Evolutionary conservation across 1,140 invertebrate species (phyloP).

Genomic region (Cardiocondyla obscurior): DNA sequence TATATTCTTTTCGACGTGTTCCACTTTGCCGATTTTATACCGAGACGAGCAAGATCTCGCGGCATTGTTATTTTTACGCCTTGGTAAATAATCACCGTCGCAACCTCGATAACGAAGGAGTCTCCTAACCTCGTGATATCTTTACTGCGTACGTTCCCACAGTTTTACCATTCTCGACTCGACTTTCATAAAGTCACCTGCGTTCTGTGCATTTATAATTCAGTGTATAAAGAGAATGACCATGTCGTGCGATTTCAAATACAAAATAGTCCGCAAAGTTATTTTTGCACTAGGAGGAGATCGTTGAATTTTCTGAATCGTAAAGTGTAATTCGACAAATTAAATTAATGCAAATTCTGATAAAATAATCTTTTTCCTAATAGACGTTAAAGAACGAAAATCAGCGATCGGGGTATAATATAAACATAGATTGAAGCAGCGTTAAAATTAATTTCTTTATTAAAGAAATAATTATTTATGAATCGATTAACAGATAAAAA

Average conservation of each 20-base stretch:
- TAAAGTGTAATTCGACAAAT: too few relatives aligned
- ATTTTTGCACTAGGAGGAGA: background rate
- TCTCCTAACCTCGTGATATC: constrained; percentile 39
- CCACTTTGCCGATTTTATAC: background rate
- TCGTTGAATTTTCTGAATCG: too few relatives aligned
- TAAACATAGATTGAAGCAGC: too few relatives aligned
- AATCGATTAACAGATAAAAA: background rate
- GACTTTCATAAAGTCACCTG: constrained; percentile 1
- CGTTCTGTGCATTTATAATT: constrained; percentile 19
- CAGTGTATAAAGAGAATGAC: background rate
- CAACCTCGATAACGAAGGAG: constrained; percentile 50
- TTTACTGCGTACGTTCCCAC: constrained; percentile 11
- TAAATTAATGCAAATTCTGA: background rate
- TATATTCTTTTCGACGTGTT: background rate
- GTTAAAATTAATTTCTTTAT: background rate
- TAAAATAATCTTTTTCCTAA: background rate
- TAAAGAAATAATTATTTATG: background rate
- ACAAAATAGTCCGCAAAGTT: background rate
- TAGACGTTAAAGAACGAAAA: background rate
- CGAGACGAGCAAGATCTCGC: background rate
- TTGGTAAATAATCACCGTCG: constrained; percentile 38
- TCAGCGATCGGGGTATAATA: too few relatives aligned
- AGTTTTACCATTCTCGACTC: background rate
- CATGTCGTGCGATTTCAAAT: background rate
- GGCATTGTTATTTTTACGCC: constrained; percentile 3